Base-by-base conservation (phyloP, 2,888 invertebrate genomes). In the Fissipunctia ypsillon region DNA sequence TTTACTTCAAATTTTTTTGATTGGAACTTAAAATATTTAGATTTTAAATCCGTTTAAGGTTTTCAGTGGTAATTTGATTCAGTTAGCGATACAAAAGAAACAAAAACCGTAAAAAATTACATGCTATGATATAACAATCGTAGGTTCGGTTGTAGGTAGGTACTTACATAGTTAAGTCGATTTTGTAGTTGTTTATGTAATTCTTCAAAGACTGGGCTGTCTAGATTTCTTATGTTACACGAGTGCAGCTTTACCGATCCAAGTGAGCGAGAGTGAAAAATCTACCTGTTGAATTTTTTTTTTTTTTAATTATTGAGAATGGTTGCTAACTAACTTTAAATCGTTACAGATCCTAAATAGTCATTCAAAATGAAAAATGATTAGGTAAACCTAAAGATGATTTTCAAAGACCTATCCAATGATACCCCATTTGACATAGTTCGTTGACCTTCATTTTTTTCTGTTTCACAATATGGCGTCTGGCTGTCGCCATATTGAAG, bases 61-160 rank as follows among this genome's bases (percentile, higher is more conserved):
- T 50, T 80, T 69, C 61, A 65, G 56, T 75, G 38, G n/a, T 48
- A 57, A 60, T 65, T 79, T 73, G 9, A 61, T 73, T 66, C 60
- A 54, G 64, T 38, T 28, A 41, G 28, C 14, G 22, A 10, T 38
- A 31, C 10, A 76, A 76, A 12, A 38, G 2, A 64, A 35, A 22
- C 31, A 0, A 12, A 22, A 12, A 25, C 35, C 35, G 12, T 43
- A 14, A 7, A 28, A 48, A 75, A 74, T 7, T 14, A 3, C 25
- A 7, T 41, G 45, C 16, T 66, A 6, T 77, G 50, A 41, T 54
- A 31, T 60, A 60, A 66, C 38, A 41, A 41, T 76, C 12, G 31
- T 63, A 31, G 9, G n/a, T 31, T 56, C 14, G 3, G 14, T 19
- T 41, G 1, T 35, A 43, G 19, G 3, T 35, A 6, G 0, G n/a